Evolutionary conservation across 2,113 vertebrate genomes (phyloP), one percentile per base, ranked within the genome.

Genomic region (Chaetorhynchus papuensis): DNA sequence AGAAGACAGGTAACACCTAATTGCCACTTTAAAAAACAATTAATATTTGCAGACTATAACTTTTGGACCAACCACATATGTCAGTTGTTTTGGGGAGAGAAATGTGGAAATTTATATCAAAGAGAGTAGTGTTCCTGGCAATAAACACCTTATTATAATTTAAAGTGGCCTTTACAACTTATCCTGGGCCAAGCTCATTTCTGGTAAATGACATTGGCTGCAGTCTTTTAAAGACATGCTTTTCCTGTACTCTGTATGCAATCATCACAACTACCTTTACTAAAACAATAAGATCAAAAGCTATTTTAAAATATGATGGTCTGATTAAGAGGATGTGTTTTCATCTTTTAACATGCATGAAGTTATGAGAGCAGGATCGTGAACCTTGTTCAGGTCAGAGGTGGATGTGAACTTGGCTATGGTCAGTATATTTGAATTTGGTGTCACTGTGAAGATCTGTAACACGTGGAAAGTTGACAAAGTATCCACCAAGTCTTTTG

Each of bases 241-340:
- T 85, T 84, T 95, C 91, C 82, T 96, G 89, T 82, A 57, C 37
- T 6, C 60, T 72, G 30, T 24, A 52, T 80, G 66, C 30, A 89
- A 76, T 85, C 74, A 87, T 76, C 91, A 91, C 41, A 95, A 78
- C 41, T 79, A 79, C 53, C 24, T 89, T 89, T 69, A 69, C 52
- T 76, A 79, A 79, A 95, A 91, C 95, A 95, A 94, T 91, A 44
- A 3, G 1, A 87, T 69, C 61, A 91, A 80, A 93, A 93, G 53
- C 31, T 69, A 76, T 83, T 92, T 93, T 65, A 69, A 87, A 89
- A 74, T 49, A 76, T 27, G 77, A 79, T 79, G 13, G 24, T 41
- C 65, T 79, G 57, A 87, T 87, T 69, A 85, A 88, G 63, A 96
- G 77, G 81, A 91, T 79, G 61, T 91, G 49, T 89, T 91, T 93